Percentiles rank a stretch among this genome's conserved stretches.
Conservation (phyloP, 2,888 invertebrate genomes). For the Oeneis ivallda region DNA sequence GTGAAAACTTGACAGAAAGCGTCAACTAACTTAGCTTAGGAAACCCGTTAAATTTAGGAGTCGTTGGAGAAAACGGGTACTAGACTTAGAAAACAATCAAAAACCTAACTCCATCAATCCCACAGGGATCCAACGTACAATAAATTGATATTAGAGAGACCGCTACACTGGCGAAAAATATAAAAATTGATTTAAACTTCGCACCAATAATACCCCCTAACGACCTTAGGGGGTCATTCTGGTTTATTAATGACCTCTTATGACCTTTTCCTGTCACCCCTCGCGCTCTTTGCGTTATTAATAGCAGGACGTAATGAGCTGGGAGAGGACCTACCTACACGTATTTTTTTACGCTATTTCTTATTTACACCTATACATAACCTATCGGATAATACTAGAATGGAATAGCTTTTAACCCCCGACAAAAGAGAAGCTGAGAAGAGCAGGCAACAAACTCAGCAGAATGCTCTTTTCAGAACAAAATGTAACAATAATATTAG, state of each 20-base stretch:
- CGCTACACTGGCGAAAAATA: constrained; percentile 48
- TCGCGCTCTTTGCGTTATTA: constrained; percentile 55
- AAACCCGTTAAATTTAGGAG: too few species aligned
- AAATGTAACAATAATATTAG: too few species aligned
- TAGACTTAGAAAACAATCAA: too few species aligned
- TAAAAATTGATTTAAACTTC: constrained; percentile 66
- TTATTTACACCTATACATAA: background rate
- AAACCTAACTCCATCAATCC: background rate
- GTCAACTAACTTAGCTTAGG: too few species aligned
- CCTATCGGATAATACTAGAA: too few species aligned
- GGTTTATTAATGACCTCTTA: constrained; percentile 67
- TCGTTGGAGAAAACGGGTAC: too few species aligned
- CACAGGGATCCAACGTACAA: background rate
- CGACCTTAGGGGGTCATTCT: constrained; percentile 57
- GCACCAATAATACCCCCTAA: constrained; percentile 59
- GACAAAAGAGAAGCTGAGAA: too few species aligned
- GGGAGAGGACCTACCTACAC: background rate
- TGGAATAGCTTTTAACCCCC: too few species aligned
- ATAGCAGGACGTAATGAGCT: constrained; percentile 47
- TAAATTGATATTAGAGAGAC: constrained; percentile 24
- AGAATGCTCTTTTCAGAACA: too few species aligned
- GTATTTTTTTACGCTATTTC: constrained; percentile 21
- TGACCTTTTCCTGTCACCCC: constrained; percentile 56
- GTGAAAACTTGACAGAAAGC: too few species aligned
- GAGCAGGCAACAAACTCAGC: too few species aligned